Evolutionary conservation across 2,797 vertebrate genomes (phyloP), one percentile per base, ranked within the genome.

Genomic region (Melanotaenia maccullochi): DNA sequence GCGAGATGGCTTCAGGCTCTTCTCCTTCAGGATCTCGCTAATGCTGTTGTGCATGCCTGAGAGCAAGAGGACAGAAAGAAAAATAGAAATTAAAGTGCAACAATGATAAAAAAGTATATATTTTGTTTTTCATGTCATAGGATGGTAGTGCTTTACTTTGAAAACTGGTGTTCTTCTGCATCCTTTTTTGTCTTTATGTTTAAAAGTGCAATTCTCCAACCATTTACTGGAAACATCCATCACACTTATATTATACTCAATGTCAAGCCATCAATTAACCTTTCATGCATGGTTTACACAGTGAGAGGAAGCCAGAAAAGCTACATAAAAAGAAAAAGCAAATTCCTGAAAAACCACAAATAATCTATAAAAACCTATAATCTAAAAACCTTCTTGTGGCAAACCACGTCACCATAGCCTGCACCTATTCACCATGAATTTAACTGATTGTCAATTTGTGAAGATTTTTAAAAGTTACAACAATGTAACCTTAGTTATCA

Each of bases 41-140:
- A 97, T 98, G 92, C 97, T 99, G 71, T 95, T 95, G 87, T 98
- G 97, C 97, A 99, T 98, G 74, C 97, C 97, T 99, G 88, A 60
- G 67, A 78, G 65, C 1, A 61, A 33, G 28, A 40, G 64, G 60
- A 72, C 8, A 47, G 33, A 56, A 28, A 42, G 9, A 40, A 36
- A 36, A 9, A 47, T 36, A 4, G 4, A 60, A 44, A 30, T 20
- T 4, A 28, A 36, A 40, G 11, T 18, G 9, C 2, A 14, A 25
- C 4, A 6, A 24, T 60, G 18, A 47, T 20, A n/a, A 49, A 49
- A 8, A n/a, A 22, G 16, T 6, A 49, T 9, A 24, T 13, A 22
- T 52, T 52, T 52, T 22, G 9, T 52, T 11, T 11, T 9, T 52
- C 9, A 18, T 22, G 7, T 22, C n/a, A 9, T 22, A 24, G 47